Evolutionary conservation across 2,888 invertebrate species (phyloP).

Genomic region (Anagyrus pseudococci): DNA sequence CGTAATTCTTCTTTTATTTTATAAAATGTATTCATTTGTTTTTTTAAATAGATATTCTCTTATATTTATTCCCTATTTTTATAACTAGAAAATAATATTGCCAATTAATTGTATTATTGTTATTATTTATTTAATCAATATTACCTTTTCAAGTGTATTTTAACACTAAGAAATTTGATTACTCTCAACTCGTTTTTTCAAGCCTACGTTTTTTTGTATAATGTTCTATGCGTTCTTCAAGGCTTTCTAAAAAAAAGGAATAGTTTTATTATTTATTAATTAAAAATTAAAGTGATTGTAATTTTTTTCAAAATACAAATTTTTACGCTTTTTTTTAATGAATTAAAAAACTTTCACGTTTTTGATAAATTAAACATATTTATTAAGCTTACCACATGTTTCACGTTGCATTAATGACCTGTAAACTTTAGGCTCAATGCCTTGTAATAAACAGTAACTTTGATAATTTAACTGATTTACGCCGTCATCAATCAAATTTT

Average conservation of each 20-base stretch:
- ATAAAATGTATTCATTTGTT: no score
- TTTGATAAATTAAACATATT: no score
- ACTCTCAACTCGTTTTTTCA: conserved; percentile 36
- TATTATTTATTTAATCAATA: no score
- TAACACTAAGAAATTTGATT: neutral
- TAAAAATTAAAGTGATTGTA: no score
- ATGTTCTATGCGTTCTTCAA: conserved; percentile 81
- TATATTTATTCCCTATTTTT: no score
- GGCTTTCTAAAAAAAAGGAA: conserved; percentile 72
- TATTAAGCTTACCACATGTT: conserved; percentile 82
- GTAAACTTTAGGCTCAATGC: conserved; percentile 74
- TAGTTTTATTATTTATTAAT: neutral
- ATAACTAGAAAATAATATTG: no score
- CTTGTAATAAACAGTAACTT: conserved; percentile 70
- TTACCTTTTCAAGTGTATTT: neutral
- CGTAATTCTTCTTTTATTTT: no score
- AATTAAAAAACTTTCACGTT: no score
- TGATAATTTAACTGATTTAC: conserved; percentile 61
- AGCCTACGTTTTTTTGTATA: conserved; percentile 73
- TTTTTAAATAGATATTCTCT: no score
- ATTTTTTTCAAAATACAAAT: no score
- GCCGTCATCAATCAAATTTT: conserved; percentile 48
- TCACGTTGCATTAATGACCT: conserved; percentile 76
- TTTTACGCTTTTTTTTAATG: no score
- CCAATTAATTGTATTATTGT: no score